Conservation (phyloP, 2,888 invertebrate species). For the Notodonta dromedarius region DNA sequence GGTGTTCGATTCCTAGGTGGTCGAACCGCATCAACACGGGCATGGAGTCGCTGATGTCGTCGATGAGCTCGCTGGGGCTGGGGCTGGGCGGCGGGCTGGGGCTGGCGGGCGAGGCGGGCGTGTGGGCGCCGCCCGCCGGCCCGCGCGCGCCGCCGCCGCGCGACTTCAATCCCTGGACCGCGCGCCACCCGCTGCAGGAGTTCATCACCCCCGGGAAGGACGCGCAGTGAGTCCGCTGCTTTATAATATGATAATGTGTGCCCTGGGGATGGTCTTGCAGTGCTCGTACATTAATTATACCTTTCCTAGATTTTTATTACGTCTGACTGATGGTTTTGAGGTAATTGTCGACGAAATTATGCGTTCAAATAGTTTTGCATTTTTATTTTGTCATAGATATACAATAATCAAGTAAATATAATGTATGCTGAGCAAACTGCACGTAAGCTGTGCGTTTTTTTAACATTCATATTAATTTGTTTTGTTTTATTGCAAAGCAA, state of each 20-base stretch:
- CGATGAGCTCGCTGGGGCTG: constrained; percentile 55
- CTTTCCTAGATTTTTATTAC: background rate
- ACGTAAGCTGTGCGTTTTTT: too few species aligned
- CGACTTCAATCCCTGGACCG: constrained; percentile 77
- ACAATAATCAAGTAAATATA: too few species aligned
- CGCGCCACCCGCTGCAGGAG: constrained; percentile 69
- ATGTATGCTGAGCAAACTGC: too few species aligned
- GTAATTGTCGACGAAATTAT: too few species aligned
- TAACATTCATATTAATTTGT: too few species aligned
- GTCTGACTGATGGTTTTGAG: background rate
- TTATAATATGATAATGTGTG: constrained; percentile 11
- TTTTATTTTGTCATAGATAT: too few species aligned
- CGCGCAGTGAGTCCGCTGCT: constrained; percentile 50
- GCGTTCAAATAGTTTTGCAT: too few species aligned
- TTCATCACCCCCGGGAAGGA: constrained; percentile 59
- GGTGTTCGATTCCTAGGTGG: constrained; percentile 43
- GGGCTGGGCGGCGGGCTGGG: constrained; percentile 42
- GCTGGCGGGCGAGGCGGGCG: constrained; percentile 47
- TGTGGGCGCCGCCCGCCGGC: constrained; percentile 54
- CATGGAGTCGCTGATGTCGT: constrained; percentile 56
- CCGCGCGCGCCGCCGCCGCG: constrained; percentile 34
- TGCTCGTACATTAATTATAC: constrained; percentile 10
- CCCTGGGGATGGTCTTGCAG: constrained; percentile 27
- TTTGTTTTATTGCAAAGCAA: too few species aligned
- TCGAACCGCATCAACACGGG: constrained; percentile 50